Evolutionary conservation across 2,113 vertebrate species (phyloP), one percentile per base, ranked within the genome.

Genomic region (Scomber scombrus): DNA sequence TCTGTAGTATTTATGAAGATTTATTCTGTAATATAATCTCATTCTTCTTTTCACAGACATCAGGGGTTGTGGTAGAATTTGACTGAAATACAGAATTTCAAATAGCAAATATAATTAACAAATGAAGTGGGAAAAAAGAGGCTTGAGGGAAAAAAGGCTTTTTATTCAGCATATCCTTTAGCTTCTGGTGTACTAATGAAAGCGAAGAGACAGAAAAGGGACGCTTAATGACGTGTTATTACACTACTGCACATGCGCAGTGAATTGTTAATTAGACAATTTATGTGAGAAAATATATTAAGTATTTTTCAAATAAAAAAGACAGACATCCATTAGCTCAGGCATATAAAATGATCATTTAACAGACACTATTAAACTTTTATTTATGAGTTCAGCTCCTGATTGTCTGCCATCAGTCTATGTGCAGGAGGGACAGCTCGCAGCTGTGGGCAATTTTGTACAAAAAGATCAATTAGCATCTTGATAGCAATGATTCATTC

Each of bases 201-300:
- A 85, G 75, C 75, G 75, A 55, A 43, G 70, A 82, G 26, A 61
- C 68, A 71, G 58, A 69, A 75, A 81, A 63, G 21, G 64, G 45
- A 45, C 80, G 23, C 40, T 66, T 78, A 51, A 58, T 80, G 85
- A 26, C 51, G 57, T 75, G 45, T 50, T 57, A 40, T 86, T 71
- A 55, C 63, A 74, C 63, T 77, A 31, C 81, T 82, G 83, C 87
- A 82, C 72, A 75, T 79, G 75, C 75, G 16, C 64, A 13, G n/a
- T 63, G 68, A 40, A 40, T 40, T 71, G 61, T 43, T 56, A 80
- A 58, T 74, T 47, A 78, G 52, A 71, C 67, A 47, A 54, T 71
- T 82, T 80, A 66, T 80, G 71, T 69, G 15, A 57, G 54, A 34
- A 51, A 63, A 72, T 34, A 43, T 26, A 57, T 34, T 40, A 11